Evolutionary conservation across 2,888 invertebrate species (phyloP).

Genomic region (Monochamus alternatus): DNA sequence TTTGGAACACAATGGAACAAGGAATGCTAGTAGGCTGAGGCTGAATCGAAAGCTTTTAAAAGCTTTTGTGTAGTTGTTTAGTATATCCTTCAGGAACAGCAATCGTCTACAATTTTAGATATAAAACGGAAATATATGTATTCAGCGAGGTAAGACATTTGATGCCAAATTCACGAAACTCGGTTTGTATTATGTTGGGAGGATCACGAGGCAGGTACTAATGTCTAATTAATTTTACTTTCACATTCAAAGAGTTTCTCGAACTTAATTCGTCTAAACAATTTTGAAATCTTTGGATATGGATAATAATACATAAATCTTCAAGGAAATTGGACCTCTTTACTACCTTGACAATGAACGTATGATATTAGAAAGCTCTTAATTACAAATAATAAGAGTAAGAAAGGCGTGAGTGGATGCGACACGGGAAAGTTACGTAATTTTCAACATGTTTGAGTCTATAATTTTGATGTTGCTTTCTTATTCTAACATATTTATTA

Average conservation of each 20-base stretch:
- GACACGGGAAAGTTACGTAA: no score
- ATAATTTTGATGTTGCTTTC: no score
- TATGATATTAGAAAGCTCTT: no score
- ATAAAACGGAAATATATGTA: constrained; percentile 29
- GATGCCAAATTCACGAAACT: constrained; percentile 20
- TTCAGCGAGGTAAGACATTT: constrained; percentile 20
- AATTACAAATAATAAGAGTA: no score
- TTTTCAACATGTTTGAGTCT: no score
- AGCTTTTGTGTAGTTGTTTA: constrained; percentile 30
- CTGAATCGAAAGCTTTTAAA: constrained; percentile 32
- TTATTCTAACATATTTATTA: no score
- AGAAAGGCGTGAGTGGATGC: no score
- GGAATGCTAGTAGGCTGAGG: constrained; percentile 20
- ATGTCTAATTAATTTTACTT: background rate
- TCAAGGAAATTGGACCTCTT: background rate
- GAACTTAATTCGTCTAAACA: background rate
- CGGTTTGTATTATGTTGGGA: constrained; percentile 2
- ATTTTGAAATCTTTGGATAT: background rate
- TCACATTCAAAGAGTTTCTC: constrained; percentile 1
- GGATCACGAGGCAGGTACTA: background rate
- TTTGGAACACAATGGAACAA: constrained; percentile 24
- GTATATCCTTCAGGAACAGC: constrained; percentile 35
- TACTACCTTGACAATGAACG: no score
- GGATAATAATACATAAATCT: background rate
- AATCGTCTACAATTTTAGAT: constrained; percentile 31